Base-by-base conservation (phyloP, 2,888 invertebrate genomes). In the Alsophila aescularia region DNA sequence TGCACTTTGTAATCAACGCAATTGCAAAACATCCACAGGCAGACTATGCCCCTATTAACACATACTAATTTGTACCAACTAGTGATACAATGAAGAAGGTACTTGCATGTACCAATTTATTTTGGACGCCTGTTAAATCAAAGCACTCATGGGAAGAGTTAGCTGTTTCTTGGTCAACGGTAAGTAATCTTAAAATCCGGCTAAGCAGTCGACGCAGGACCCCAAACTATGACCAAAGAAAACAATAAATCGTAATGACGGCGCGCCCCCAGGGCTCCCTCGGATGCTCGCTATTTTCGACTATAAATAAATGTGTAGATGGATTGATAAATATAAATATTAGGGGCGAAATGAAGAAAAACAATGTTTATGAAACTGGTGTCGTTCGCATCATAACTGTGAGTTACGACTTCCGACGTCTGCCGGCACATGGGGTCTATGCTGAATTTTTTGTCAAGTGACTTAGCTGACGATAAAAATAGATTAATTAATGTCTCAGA, bases 291-390 rank as follows among this genome's bases (percentile, higher is more conserved):
- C 90, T 88, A 89, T 90, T 90, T 85, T 84, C 77, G 78, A 87
- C 90, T 90, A 90, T 89, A 91, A 89, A 90, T 90, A 90, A 90
- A 90, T 90, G 89, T 87, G 89, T 90, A 91, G 90, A 91, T 90
- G 89, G 87, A 90, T 90, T 91, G 90, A 91, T 91, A 90, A 91
- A 91, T 90, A 91, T 90, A 91, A 91, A 91, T 90, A 91, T 90
- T 88, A 85, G 90, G 90, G 90, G 88, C 89, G 89, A 90, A 90
- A 90, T 78, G 84, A 87, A 90, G 90, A 90, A 90, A 90, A 91
- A 91, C 91, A 90, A 89, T 90, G 91, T 91, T 91, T 91, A 90
- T 91, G 90, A 89, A 91, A 90, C 89, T 89, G 81, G 90, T 90
- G 91, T 90, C 90, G 88, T 83, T 85, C 85, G 90, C 88, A 81